Evolutionary conservation across 2,888 invertebrate species (phyloP).

Genomic region (Drosophila diplacantha): DNA sequence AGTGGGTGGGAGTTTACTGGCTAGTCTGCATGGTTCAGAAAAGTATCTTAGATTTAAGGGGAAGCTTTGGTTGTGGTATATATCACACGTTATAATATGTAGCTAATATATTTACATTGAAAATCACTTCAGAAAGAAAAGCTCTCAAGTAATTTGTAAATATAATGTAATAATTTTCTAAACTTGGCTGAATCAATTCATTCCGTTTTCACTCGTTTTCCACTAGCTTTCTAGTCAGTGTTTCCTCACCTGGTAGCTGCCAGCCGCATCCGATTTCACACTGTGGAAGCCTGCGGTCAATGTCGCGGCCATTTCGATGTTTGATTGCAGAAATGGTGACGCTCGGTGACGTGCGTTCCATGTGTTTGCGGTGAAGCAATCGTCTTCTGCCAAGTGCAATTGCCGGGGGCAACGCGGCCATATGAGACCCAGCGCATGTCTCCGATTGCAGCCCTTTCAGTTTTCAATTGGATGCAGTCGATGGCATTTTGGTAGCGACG

Average conservation of each 20-base stretch:
- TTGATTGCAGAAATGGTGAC: conserved; percentile 38
- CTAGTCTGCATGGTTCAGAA: too few species aligned
- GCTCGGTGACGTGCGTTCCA: conserved; percentile 22
- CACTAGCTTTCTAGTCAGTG: background rate
- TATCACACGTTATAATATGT: too few species aligned
- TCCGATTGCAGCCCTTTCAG: conserved; percentile 56
- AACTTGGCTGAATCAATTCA: background rate
- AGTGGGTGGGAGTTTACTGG: background rate
- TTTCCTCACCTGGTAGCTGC: background rate
- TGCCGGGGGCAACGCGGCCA: conserved; percentile 35
- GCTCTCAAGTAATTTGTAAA: too few species aligned
- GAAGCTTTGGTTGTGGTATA: too few species aligned
- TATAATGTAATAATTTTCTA: too few species aligned
- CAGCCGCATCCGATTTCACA: conserved; percentile 37
- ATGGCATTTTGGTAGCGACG: conserved; percentile 29
- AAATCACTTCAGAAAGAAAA: too few species aligned
- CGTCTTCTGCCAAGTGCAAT: conserved; percentile 41
- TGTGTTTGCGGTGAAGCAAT: conserved; percentile 41
- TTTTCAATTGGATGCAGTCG: conserved; percentile 43
- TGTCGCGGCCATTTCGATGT: conserved; percentile 47
- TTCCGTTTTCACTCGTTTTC: background rate
- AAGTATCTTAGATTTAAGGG: too few species aligned
- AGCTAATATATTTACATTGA: too few species aligned
- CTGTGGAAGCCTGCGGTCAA: conserved; percentile 45
- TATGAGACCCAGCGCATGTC: conserved; percentile 48